Evolutionary conservation across 2,888 invertebrate species (phyloP).

Genomic region (Lepidochrysops patricia): DNA sequence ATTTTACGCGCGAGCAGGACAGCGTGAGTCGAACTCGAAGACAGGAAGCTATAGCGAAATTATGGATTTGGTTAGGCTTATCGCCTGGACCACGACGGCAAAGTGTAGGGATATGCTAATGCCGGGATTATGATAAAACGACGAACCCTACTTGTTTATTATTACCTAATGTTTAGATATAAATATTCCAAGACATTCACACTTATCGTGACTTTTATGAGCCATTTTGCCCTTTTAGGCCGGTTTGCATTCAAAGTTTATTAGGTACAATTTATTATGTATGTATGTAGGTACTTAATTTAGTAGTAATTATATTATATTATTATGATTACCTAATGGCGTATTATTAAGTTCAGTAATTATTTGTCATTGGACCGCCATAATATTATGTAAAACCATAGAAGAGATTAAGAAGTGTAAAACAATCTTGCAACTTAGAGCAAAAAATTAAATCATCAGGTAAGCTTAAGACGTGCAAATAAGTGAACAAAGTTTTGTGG

Average conservation of each 20-base stretch:
- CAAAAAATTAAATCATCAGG: background rate
- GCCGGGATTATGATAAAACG: background rate
- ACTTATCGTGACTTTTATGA: background rate
- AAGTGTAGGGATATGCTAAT: constrained; percentile 7
- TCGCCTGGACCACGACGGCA: background rate
- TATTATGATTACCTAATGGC: too few relatives aligned
- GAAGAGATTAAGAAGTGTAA: too few relatives aligned
- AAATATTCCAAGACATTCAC: background rate
- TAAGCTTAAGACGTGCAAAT: background rate
- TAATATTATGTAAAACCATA: too few relatives aligned
- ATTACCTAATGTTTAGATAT: background rate
- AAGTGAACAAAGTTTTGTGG: background rate
- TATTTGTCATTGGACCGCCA: too few relatives aligned
- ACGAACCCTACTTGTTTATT: background rate
- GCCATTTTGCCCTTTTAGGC: background rate
- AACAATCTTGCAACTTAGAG: background rate
- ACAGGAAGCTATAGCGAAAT: background rate
- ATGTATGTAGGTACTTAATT: too few relatives aligned
- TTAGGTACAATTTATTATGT: background rate
- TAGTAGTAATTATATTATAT: too few relatives aligned
- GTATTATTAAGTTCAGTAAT: too few relatives aligned
- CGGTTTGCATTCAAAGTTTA: background rate
- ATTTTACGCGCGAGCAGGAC: too few relatives aligned
- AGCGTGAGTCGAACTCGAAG: too few relatives aligned
- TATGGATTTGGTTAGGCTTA: background rate